Percentiles rank a stretch among this genome's conserved stretches.
phyloP scores from a whole-genome alignment of 2,113 vertebrate genomes.

The Coregonus clupeaformis region DNA sequence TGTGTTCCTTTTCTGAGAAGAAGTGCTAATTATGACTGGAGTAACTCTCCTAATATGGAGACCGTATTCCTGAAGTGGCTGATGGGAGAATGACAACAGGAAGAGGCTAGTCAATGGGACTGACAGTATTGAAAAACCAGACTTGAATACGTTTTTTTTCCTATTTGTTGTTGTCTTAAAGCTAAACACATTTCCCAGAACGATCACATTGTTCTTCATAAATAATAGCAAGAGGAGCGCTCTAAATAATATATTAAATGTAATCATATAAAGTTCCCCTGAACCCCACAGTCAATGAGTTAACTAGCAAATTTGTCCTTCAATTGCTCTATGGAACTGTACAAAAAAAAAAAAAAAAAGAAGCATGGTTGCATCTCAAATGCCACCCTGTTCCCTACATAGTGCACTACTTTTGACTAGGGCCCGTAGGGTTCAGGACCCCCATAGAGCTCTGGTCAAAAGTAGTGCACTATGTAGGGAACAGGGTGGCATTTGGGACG shows the following conservation, averaged over 20 bases:
- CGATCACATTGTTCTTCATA: slow-evolving; percentile 68
- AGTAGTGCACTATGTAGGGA: no score
- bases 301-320: slow-evolving; percentile 49
- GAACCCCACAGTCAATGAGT: slow-evolving; percentile 40
- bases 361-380: no score
- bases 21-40: not conserved
- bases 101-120: not conserved
- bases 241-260: slow-evolving; percentile 93
- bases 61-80: not conserved
- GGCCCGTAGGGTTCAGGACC: no score
- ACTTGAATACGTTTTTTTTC: not conserved
- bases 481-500: no score
- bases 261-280: slow-evolving; percentile 81
- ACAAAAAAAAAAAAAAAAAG: slow-evolving; percentile 82
- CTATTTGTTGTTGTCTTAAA: slow-evolving; percentile 58
- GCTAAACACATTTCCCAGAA: slow-evolving; percentile 72
- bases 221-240: slow-evolving; percentile 79
- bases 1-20: not conserved
- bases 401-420: no score
- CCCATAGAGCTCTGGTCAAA: no score
- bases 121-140: not conserved
- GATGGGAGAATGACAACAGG: not conserved
- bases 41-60: no score
- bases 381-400: no score
- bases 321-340: slow-evolving; percentile 76